A percentile compares a stretch with the other conserved stretches of the same genome.
These are phyloP conservation scores for Eilema caniola DNA, from an alignment of 2,888 invertebrate species.

Conservation along the genomic window DNA sequence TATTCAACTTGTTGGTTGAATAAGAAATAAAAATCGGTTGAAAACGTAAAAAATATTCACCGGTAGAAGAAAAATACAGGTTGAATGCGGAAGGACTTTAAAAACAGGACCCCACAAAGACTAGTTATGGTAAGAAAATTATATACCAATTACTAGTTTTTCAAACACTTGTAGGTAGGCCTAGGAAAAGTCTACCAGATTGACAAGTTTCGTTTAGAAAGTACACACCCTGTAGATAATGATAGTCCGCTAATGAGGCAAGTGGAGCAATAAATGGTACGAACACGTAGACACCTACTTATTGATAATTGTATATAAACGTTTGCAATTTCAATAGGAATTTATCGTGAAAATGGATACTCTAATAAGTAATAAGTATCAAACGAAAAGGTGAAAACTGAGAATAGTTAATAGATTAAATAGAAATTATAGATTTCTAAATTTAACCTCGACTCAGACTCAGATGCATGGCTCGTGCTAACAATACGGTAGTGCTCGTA, in stretches of 20 bases:
- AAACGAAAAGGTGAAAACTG: too few relatives aligned
- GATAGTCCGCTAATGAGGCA: background rate
- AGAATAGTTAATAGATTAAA: too few relatives aligned
- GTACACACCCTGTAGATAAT: background rate
- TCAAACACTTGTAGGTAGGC: background rate
- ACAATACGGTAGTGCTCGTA: too few relatives aligned
- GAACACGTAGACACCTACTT: background rate
- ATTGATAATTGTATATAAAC: constrained; percentile 3
- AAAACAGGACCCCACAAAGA: background rate
- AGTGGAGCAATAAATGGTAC: background rate
- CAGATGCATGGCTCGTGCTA: too few relatives aligned
- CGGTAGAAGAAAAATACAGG: too few relatives aligned
- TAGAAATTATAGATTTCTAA: too few relatives aligned
- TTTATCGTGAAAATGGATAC: background rate
- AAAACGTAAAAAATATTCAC: too few relatives aligned
- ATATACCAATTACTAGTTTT: constrained; percentile 3
- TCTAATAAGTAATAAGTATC: too few relatives aligned
- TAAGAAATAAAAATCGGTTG: too few relatives aligned
- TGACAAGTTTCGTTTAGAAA: constrained; percentile 24
- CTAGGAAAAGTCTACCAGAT: constrained; percentile 17
- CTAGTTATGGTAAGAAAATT: background rate
- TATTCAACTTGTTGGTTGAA: too few relatives aligned
- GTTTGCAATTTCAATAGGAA: background rate
- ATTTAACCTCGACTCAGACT: too few relatives aligned
- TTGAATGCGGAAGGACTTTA: too few relatives aligned